These are phyloP conservation scores for Etheostoma spectabile DNA, from an alignment of 2,113 vertebrate species.

Conservation along the genomic window DNA sequence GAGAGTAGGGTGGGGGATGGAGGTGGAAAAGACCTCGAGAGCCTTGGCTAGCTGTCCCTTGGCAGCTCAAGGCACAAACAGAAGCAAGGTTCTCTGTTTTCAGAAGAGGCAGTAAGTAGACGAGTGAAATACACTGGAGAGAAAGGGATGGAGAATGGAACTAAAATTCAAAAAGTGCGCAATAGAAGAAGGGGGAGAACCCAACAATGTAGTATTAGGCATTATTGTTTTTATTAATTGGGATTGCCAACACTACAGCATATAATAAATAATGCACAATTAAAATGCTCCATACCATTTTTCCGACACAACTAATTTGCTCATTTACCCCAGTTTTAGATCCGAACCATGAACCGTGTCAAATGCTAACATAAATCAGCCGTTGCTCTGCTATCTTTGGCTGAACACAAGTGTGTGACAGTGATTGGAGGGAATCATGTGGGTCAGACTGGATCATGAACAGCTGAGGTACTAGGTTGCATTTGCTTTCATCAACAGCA, in stretches of 20 bases:
- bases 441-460: conserved; percentile 49
- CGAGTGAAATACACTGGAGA: conserved; percentile 5
- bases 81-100: conserved; percentile 25
- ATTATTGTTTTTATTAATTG: neutral
- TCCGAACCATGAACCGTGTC: conserved; percentile 32
- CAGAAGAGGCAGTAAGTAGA: conserved; percentile 5
- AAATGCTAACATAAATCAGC: conserved; percentile 47
- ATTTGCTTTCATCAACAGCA: conserved; percentile 46
- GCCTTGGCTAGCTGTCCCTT: conserved; percentile 43
- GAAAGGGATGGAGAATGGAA: neutral
- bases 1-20: conserved; percentile 22
- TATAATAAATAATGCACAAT: conserved; percentile 5
- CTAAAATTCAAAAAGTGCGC: neutral
- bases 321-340: conserved; percentile 31
- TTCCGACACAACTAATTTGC: conserved; percentile 23
- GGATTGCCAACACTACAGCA: neutral
- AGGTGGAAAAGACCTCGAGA: conserved; percentile 43
- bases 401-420: conserved; percentile 40
- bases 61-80: conserved; percentile 38
- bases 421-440: conserved; percentile 56
- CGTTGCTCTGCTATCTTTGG: conserved; percentile 37
- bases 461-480: conserved; percentile 51
- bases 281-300: neutral
- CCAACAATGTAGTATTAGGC: neutral
- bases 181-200: neutral